Percentiles rank a stretch among this genome's conserved stretches.
Evolutionary conservation across 2,113 vertebrate species (phyloP).

Genomic region (Phylloscopus trochilus): DNA sequence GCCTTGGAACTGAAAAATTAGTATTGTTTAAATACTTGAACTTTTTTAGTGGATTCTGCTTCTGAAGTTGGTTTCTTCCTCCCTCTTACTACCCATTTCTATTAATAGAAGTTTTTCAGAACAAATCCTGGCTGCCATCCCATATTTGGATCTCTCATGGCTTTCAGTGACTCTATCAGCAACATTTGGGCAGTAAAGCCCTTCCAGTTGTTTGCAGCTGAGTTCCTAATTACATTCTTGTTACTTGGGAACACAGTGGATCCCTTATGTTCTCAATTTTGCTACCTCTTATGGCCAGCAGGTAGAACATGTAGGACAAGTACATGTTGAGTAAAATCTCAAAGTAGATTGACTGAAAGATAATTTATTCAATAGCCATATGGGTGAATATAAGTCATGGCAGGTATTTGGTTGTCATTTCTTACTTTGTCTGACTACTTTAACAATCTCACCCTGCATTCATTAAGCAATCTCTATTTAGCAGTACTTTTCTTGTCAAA

Average conservation of each 20-base stretch:
- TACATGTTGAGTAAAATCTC: neutral
- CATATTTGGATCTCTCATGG: neutral
- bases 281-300: neutral
- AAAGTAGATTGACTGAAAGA: neutral
- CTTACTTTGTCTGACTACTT: neutral
- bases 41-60: neutral
- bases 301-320: neutral
- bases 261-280: neutral
- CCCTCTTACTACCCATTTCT: neutral
- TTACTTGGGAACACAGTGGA: neutral
- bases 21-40: neutral
- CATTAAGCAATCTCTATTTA: neutral
- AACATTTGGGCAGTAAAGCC: neutral
- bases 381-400: neutral
- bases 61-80: neutral
- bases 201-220: neutral
- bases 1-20: neutral
- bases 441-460: neutral
- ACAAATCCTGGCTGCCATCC: neutral
- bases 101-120: neutral
- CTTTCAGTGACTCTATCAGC: neutral
- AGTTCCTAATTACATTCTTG: neutral
- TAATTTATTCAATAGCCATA: neutral
- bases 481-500: neutral
- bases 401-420: neutral